phyloP scores from a whole-genome alignment of 2,888 invertebrate species.

The Mylabris sibirica region DNA sequence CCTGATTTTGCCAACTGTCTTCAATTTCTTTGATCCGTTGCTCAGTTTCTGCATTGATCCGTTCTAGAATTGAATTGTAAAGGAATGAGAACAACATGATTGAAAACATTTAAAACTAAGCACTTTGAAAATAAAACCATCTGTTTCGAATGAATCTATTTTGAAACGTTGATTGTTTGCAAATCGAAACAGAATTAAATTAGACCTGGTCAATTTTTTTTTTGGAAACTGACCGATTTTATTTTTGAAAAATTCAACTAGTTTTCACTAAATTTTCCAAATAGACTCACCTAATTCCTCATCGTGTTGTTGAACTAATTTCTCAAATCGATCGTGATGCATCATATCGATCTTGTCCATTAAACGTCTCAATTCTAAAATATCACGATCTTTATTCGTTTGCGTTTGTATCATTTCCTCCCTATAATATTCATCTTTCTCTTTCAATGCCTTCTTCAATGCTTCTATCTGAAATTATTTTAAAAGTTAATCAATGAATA shows the following conservation, averaged over 20 bases:
- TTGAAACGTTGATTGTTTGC: neutral
- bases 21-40: constrained; percentile 59
- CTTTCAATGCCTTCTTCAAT: constrained; percentile 70
- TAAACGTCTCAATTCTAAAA: constrained; percentile 73
- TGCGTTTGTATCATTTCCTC: constrained; percentile 68
- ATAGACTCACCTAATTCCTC: constrained; percentile 69
- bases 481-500: constrained; percentile 7
- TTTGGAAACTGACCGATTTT: constrained; percentile 6
- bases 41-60: constrained; percentile 58
- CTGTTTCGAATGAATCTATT: constrained; percentile 10
- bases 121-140: constrained; percentile 12
- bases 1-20: constrained; percentile 59
- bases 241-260: constrained; percentile 1
- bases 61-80: constrained; percentile 51
- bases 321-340: constrained; percentile 76
- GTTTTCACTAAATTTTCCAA: neutral
- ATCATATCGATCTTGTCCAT: constrained; percentile 78
- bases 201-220: neutral
- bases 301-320: constrained; percentile 70
- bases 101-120: neutral
- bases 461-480: constrained; percentile 67
- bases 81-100: neutral
- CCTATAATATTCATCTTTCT: constrained; percentile 67
- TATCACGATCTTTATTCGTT: constrained; percentile 73
- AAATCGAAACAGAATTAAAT: constrained; percentile 9